Evolutionary conservation across 37 sponge, comb jelly and placozoan species (phyloP).

Genomic region (Dysidea cf. avara): DNA sequence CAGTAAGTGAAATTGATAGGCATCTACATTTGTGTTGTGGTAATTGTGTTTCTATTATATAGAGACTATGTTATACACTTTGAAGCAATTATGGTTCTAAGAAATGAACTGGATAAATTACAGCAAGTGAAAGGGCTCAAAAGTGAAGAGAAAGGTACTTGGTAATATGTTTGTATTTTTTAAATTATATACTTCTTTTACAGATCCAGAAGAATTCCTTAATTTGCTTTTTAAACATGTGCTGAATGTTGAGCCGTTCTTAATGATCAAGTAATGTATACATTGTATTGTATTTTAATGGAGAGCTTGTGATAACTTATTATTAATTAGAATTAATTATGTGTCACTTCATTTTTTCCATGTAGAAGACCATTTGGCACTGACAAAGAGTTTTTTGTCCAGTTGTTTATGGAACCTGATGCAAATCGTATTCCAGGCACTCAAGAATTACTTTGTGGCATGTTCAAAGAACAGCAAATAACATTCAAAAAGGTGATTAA

Average conservation of each 20-base stretch:
- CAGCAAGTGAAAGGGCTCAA: constrained; percentile 76
- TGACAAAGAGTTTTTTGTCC: constrained; percentile 74
- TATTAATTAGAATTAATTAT: too few species aligned
- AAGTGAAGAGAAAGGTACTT: constrained; percentile 77
- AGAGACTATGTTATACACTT: constrained; percentile 64
- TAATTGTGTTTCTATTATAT: background rate
- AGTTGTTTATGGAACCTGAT: constrained; percentile 71
- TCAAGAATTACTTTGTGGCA: constrained; percentile 35
- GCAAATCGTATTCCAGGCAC: constrained; percentile 21
- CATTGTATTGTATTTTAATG: too few species aligned
- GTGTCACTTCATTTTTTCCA: too few species aligned
- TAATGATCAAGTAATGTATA: constrained; percentile 60
- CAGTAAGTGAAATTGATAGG: constrained; percentile 36
- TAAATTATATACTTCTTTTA: too few species aligned
- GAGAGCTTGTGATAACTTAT: too few species aligned
- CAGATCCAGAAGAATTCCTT: constrained; percentile 97
- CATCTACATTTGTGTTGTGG: too few species aligned
- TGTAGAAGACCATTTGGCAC: constrained; percentile 71
- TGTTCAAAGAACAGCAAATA: constrained; percentile 61
- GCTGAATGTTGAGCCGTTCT: constrained; percentile 36
- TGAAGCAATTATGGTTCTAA: constrained; percentile 78
- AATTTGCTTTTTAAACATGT: constrained; percentile 67
- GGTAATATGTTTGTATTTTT: background rate
- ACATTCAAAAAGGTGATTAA: constrained; percentile 78
- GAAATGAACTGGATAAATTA: constrained; percentile 49